phyloP scores from a whole-genome alignment of 1,140 invertebrate species.

The Philopotamus ludificatus region DNA sequence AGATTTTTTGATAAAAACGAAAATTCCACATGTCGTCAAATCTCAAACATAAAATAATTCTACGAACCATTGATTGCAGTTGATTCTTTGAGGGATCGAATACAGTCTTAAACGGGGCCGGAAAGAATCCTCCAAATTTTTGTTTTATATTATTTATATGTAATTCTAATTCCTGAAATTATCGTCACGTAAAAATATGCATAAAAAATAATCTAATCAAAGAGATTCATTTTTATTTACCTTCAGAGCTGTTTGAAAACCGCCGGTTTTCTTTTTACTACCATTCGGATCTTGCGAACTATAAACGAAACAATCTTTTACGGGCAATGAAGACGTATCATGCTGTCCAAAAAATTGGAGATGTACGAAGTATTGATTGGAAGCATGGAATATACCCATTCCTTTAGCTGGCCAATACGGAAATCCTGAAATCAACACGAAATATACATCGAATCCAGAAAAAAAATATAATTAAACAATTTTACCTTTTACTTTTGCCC shows the following conservation, averaged over 20 bases:
- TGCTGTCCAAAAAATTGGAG: slow-evolving; percentile 93
- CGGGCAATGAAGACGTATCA: slow-evolving; percentile 86
- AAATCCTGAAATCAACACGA: slow-evolving; percentile 61
- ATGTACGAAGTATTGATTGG: slow-evolving; percentile 73
- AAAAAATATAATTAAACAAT: neutral
- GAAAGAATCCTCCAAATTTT: too few relatives aligned
- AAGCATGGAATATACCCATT: slow-evolving; percentile 76
- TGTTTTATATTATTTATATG: neutral
- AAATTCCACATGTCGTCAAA: too few relatives aligned
- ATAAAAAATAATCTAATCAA: too few relatives aligned
- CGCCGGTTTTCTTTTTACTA: slow-evolving; percentile 49
- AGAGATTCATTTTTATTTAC: slow-evolving; percentile 36
- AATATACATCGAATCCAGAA: neutral
- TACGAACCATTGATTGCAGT: too few relatives aligned
- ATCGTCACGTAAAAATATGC: too few relatives aligned
- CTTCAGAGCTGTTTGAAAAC: slow-evolving; percentile 51
- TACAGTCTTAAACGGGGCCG: too few relatives aligned
- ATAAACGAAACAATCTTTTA: slow-evolving; percentile 81
- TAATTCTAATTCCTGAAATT: neutral
- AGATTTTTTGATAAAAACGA: too few relatives aligned
- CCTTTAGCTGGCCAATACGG: slow-evolving; percentile 95
- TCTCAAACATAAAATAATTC: too few relatives aligned
- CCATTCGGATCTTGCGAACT: slow-evolving; percentile 66
- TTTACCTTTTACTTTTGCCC: slow-evolving; percentile 85
- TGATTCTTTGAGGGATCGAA: too few relatives aligned